Conservation (phyloP, 2,888 invertebrate species). For the Sipha maydis region DNA sequence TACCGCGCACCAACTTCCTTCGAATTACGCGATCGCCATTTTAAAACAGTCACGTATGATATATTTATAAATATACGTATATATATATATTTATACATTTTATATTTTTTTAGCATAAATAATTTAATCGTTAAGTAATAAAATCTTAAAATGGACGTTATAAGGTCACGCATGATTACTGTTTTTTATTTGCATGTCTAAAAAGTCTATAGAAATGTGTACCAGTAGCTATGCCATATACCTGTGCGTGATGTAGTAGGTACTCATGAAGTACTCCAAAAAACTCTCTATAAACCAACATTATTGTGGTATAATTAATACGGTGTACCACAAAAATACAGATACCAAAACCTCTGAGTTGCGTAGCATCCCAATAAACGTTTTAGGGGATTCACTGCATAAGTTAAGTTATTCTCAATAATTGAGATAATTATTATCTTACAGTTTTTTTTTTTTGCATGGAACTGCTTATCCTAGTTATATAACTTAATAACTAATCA, state of each 20-base stretch:
- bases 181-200: constrained; percentile 15
- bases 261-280: too few relatives aligned
- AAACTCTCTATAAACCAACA: too few relatives aligned
- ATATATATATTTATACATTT: neutral
- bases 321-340: too few relatives aligned
- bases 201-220: neutral
- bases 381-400: too few relatives aligned
- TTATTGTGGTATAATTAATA: too few relatives aligned
- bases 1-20: constrained; percentile 43
- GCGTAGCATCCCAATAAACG: too few relatives aligned
- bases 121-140: neutral
- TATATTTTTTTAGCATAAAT: constrained; percentile 6
- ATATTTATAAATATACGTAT: neutral
- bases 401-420: too few relatives aligned
- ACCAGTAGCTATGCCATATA: neutral
- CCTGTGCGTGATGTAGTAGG: neutral
- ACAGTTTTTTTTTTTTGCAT: too few relatives aligned
- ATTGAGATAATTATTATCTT: too few relatives aligned
- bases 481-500: too few relatives aligned
- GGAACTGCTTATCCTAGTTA: too few relatives aligned
- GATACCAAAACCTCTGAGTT: too few relatives aligned
- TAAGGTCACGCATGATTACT: constrained; percentile 35
- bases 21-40: constrained; percentile 53
- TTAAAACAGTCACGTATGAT: constrained; percentile 34
- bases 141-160: constrained; percentile 42